A percentile compares a stretch with the other conserved stretches of the same genome.
These are phyloP conservation scores for Molorchus minor DNA, from an alignment of 2,888 invertebrate species.

Conservation along the genomic window DNA sequence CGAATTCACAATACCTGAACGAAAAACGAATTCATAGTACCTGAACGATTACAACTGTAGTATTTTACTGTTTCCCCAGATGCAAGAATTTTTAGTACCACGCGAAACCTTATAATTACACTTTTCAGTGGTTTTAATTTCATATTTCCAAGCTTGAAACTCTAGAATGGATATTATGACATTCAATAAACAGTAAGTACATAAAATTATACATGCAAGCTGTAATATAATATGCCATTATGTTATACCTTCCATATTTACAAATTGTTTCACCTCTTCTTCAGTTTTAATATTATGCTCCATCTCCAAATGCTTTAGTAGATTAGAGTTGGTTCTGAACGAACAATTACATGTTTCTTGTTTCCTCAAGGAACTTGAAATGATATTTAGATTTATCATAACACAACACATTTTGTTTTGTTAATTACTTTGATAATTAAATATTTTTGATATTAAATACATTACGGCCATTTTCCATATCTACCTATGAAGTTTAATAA, in stretches of 20 bases:
- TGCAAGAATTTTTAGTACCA: not conserved
- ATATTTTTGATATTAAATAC: not conserved
- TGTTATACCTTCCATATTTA: too few species aligned
- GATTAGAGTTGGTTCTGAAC: not conserved
- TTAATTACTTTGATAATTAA: too few species aligned
- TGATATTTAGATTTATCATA: not conserved
- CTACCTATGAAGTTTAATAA: too few species aligned
- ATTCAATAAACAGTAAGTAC: not conserved
- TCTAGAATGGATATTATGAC: not conserved
- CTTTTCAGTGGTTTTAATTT: not conserved
- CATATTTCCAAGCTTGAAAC: too few species aligned
- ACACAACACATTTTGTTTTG: not conserved
- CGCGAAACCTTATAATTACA: not conserved
- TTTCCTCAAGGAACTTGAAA: not conserved
- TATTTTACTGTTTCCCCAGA: not conserved
- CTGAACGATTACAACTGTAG: not conserved
- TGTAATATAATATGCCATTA: too few species aligned
- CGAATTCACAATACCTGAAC: not conserved
- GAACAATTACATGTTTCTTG: too few species aligned
- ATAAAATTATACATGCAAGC: too few species aligned
- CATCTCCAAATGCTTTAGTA: not conserved
- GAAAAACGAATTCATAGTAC: not conserved
- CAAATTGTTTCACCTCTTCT: too few species aligned
- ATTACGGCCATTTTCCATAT: not conserved
- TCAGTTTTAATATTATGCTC: not conserved